A percentile compares a stretch with the other conserved stretches of the same genome.
Evolutionary conservation across 2,113 vertebrate genomes (phyloP).

Genomic region (Elaphurus davidianus): DNA sequence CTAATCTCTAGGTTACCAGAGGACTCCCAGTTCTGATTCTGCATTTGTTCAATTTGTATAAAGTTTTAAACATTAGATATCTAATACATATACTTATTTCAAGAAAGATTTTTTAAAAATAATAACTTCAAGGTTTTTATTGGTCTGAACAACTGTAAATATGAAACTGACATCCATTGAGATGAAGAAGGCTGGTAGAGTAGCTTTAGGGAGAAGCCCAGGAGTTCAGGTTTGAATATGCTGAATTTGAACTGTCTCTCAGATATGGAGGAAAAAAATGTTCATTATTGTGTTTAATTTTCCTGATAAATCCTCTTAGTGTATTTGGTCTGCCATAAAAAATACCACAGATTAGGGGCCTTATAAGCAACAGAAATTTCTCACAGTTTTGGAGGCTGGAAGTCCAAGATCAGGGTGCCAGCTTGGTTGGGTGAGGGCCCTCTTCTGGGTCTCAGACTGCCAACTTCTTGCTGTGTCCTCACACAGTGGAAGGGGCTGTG

Average conservation of each 20-base stretch:
- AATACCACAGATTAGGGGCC: background rate
- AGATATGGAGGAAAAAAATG: background rate
- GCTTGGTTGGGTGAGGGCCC: background rate
- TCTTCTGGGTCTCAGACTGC: background rate
- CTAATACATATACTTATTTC: background rate
- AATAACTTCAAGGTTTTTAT: background rate
- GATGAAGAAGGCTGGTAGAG: background rate
- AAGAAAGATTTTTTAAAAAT: background rate
- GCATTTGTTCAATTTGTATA: background rate
- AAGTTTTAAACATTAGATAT: background rate
- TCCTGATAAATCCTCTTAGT: background rate
- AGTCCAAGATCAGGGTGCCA: background rate
- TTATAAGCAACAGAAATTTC: background rate
- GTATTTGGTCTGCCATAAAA: background rate
- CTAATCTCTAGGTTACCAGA: background rate
- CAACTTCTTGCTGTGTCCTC: background rate
- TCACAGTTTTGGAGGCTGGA: background rate
- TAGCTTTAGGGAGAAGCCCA: background rate
- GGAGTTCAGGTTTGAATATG: background rate
- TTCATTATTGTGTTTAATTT: background rate
- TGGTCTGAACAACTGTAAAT: background rate
- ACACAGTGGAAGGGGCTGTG: background rate
- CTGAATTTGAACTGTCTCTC: background rate
- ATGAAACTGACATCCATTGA: background rate
- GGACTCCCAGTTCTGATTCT: background rate